Percentiles rank a stretch among this genome's conserved stretches.
Conservation (phyloP, 2,888 invertebrate genomes). For the Limnephilus auricula region DNA sequence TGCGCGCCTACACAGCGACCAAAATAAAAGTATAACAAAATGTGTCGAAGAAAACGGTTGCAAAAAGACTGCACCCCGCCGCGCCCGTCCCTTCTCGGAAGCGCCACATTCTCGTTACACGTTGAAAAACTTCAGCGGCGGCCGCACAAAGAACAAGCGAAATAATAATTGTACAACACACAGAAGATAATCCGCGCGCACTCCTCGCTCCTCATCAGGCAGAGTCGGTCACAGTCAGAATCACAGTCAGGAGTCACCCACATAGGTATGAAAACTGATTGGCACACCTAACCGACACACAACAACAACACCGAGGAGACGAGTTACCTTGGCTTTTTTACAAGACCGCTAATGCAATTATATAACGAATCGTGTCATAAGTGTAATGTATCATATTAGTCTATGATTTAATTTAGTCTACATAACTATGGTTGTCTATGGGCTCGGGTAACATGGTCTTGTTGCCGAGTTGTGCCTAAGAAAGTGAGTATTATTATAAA, state of each 20-base stretch:
- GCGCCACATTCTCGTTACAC: not conserved
- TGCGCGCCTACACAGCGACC: not conserved
- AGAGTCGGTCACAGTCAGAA: not conserved
- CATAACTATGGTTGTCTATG: no score
- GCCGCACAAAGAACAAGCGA: constrained; percentile 12
- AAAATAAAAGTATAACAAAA: not conserved
- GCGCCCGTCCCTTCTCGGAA: not conserved
- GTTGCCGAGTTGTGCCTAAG: no score
- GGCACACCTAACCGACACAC: constrained; percentile 9
- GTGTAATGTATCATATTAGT: no score
- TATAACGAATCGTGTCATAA: no score
- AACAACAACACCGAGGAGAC: not conserved
- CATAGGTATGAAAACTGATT: constrained; percentile 6
- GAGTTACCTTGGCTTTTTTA: no score
- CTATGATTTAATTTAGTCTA: no score
- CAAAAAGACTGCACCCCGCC: not conserved
- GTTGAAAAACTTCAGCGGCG: not conserved
- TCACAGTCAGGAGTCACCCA: not conserved
- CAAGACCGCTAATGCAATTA: no score
- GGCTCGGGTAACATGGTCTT: no score
- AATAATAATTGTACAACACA: constrained; percentile 39
- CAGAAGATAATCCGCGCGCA: constrained; percentile 35
- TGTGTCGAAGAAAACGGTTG: not conserved
- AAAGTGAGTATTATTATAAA: no score
- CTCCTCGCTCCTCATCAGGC: not conserved